Evolutionary conservation across 2,797 vertebrate species (phyloP).

Genomic region (Valencia hispanica): DNA sequence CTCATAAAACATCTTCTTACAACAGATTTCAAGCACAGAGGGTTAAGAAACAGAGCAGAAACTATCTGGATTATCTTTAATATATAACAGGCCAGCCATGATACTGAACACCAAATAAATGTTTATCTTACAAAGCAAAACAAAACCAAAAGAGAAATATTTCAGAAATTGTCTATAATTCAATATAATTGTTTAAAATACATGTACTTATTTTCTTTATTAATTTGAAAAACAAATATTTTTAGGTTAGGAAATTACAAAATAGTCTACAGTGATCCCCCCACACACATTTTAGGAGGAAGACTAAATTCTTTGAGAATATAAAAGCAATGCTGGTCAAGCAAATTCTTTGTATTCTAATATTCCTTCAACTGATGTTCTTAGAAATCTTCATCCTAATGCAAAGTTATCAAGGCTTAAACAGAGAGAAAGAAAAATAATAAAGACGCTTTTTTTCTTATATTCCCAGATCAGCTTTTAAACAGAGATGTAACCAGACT

Average conservation of each 20-base stretch:
- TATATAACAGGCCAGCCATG: slow-evolving; percentile 20
- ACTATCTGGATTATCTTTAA: slow-evolving; percentile 37
- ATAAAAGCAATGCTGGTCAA: neutral
- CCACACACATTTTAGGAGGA: neutral
- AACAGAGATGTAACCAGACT: neutral
- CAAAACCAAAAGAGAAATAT: neutral
- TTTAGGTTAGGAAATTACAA: neutral
- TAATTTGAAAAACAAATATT: neutral
- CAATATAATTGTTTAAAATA: neutral
- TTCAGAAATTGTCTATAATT: neutral
- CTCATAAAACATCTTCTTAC: slow-evolving; percentile 77
- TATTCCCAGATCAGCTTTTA: neutral
- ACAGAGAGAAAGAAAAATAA: neutral
- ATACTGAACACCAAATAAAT: slow-evolving; percentile 21
- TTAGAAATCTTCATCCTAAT: neutral
- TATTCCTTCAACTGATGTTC: neutral
- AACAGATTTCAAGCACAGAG: slow-evolving; percentile 81
- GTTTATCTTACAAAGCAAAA: slow-evolving; percentile 2
- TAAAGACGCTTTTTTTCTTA: neutral
- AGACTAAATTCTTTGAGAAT: neutral
- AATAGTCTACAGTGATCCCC: neutral
- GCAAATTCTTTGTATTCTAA: neutral
- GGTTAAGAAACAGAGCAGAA: slow-evolving; percentile 64
- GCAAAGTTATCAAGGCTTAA: neutral
- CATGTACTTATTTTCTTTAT: neutral